These are phyloP conservation scores for Oncorhynchus tshawytscha DNA, from an alignment of 2,113 vertebrate genomes.

Conservation along the genomic window DNA sequence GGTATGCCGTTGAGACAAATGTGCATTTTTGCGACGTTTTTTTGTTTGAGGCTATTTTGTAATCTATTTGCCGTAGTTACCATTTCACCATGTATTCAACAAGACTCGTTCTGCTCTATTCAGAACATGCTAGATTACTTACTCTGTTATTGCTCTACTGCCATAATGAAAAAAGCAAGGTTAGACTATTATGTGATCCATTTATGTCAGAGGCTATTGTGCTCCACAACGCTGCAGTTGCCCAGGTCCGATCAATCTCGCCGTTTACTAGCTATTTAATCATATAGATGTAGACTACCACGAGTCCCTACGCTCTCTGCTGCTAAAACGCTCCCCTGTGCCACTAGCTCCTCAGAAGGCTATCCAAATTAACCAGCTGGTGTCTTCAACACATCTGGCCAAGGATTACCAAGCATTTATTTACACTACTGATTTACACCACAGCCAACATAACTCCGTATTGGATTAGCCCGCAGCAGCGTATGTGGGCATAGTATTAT, in stretches of 20 bases:
- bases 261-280: conserved; percentile 4
- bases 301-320: conserved; percentile 5
- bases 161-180: background rate
- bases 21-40: background rate
- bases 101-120: background rate
- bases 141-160: background rate
- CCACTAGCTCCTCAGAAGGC: background rate
- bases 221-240: conserved; percentile 6
- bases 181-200: background rate
- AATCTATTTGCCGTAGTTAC: background rate
- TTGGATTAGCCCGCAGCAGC: too few relatives aligned
- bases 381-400: conserved; percentile 4
- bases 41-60: background rate
- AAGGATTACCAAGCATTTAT: conserved; percentile 9
- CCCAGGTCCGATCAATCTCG: background rate
- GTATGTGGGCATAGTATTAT: background rate
- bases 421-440: conserved; percentile 2
- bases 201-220: background rate
- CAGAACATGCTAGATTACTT: background rate
- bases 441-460: background rate
- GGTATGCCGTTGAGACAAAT: conserved; percentile 4
- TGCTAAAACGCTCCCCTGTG: conserved; percentile 7
- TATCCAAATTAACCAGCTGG: conserved; percentile 15
- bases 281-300: background rate
- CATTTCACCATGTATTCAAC: background rate